These are phyloP conservation scores for Ellobius talpinus DNA, from an alignment of 2,113 vertebrate species.

Conservation along the genomic window DNA sequence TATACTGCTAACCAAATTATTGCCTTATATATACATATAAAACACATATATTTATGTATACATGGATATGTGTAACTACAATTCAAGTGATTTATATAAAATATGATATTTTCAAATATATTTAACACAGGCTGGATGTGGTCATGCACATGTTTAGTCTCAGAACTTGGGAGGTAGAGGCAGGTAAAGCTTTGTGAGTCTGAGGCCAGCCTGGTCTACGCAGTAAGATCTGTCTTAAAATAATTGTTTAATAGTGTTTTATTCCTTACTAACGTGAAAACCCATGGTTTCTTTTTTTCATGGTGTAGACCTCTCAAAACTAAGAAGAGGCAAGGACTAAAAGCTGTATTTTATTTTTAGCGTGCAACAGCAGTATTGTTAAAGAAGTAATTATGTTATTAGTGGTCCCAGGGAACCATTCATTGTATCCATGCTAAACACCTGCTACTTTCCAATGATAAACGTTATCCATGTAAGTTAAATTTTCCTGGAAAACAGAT, in stretches of 20 bases:
- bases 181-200: neutral
- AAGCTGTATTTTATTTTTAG: conserved; percentile 33
- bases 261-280: conserved; percentile 17
- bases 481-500: neutral
- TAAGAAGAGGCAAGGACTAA: conserved; percentile 32
- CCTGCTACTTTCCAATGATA: conserved; percentile 11
- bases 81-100: neutral
- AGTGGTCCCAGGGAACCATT: conserved; percentile 19
- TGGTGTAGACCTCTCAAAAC: neutral
- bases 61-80: neutral
- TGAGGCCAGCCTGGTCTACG: neutral
- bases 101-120: neutral
- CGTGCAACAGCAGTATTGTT: neutral
- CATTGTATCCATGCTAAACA: neutral
- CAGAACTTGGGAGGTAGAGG: neutral
- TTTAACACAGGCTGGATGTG: neutral
- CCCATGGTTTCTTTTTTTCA: conserved; percentile 21
- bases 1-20: conserved; percentile 12
- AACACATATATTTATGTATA: neutral
- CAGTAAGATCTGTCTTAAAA: neutral
- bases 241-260: neutral
- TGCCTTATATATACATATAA: neutral
- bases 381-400: conserved; percentile 25
- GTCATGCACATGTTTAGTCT: neutral
- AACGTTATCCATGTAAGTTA: neutral